A percentile compares a stretch with the other conserved stretches of the same genome.
Conservation (phyloP, 1,140 invertebrate genomes). For the Brachionus rotundiformis region DNA sequence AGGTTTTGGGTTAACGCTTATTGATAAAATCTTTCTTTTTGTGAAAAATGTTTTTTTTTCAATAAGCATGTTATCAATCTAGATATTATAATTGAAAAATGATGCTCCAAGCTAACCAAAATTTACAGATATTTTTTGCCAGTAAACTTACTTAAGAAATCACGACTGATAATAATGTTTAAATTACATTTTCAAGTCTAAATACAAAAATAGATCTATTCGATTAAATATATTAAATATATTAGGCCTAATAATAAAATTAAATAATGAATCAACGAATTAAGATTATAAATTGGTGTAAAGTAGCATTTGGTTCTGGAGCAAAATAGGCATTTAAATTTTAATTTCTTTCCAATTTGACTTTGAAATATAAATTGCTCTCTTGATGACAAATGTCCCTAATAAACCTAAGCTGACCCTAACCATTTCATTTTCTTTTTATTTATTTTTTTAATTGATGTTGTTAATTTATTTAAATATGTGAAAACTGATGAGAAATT, state of each 20-base stretch:
- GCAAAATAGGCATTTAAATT: too few species aligned
- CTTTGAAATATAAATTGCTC: too few species aligned
- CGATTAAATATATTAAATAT: background rate
- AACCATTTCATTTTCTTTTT: background rate
- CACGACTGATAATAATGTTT: background rate
- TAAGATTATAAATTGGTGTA: background rate
- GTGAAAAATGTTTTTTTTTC: background rate
- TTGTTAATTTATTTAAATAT: background rate
- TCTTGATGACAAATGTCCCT: too few species aligned
- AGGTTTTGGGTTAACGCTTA: background rate
- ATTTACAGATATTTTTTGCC: background rate
- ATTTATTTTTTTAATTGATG: background rate
- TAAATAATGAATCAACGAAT: background rate
- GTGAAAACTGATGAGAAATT: background rate
- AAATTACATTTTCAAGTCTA: background rate
- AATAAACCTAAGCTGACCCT: too few species aligned
- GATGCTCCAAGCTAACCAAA: background rate
- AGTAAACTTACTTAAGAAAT: background rate
- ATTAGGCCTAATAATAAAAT: background rate
- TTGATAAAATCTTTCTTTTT: background rate
- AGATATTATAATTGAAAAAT: background rate
- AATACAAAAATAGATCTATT: background rate
- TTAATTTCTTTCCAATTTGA: too few species aligned
- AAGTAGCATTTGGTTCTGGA: too few species aligned
- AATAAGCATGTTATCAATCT: constrained; percentile 10